Evolutionary conservation across 2,113 vertebrate species (phyloP).

Genomic region (Carettochelys insculpta): DNA sequence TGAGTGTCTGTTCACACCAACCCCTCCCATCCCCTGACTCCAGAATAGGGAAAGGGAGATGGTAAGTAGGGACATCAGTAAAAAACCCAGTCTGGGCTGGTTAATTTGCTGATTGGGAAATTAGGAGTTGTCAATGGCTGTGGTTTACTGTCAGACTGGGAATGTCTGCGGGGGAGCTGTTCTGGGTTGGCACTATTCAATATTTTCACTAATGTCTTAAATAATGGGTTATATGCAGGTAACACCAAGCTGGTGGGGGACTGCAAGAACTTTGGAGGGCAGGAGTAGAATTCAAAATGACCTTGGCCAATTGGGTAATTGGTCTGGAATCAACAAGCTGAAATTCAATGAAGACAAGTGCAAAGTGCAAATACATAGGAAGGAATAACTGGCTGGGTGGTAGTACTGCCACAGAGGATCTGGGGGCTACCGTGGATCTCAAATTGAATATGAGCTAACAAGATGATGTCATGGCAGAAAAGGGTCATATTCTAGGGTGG

Average conservation of each 20-base stretch:
- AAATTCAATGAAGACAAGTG: not conserved
- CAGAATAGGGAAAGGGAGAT: not conserved
- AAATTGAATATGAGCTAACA: not conserved
- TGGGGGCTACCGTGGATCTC: not conserved
- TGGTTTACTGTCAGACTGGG: not conserved
- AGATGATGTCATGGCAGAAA: not conserved
- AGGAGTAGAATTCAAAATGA: not conserved
- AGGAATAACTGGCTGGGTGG: not conserved
- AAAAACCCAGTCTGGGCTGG: not conserved
- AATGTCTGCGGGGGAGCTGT: not conserved
- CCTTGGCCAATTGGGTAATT: not conserved
- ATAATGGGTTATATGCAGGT: not conserved
- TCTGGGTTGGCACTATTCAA: not conserved
- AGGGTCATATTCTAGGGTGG: too few relatives aligned
- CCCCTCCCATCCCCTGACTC: not conserved
- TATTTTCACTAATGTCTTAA: not conserved
- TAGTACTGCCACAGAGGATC: not conserved
- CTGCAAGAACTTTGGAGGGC: not conserved
- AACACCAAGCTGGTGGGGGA: not conserved
- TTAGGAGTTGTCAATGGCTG: not conserved
- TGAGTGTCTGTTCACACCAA: not conserved
- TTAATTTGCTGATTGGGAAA: not conserved
- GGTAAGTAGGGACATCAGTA: not conserved
- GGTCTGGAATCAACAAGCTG: not conserved
- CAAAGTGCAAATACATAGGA: not conserved